phyloP scores from a whole-genome alignment of 1,140 invertebrate species.

The Bemisia tabaci region DNA sequence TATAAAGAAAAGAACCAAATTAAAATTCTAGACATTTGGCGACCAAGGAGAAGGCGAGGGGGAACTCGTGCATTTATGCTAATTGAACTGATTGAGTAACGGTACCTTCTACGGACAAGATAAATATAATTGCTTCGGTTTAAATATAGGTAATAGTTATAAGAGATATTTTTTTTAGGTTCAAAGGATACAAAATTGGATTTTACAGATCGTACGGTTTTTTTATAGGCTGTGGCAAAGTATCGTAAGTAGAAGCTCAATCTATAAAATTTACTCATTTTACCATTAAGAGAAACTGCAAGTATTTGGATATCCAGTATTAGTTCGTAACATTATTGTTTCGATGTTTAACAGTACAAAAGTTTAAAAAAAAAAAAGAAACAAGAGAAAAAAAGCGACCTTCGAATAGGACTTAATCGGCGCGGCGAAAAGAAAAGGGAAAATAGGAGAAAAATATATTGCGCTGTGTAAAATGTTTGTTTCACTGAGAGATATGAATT shows the following conservation, averaged over 20 bases:
- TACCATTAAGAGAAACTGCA: not conserved
- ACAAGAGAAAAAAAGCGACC: too few species aligned
- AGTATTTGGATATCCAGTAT: not conserved
- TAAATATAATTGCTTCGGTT: not conserved
- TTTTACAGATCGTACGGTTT: not conserved
- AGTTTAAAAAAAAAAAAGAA: too few species aligned
- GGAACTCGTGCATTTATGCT: not conserved
- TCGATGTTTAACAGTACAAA: too few species aligned
- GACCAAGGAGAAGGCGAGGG: not conserved
- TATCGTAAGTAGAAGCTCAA: not conserved
- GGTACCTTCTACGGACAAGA: not conserved
- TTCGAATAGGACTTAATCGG: too few species aligned
- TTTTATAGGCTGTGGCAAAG: too few species aligned
- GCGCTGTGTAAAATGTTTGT: too few species aligned
- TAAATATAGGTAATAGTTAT: not conserved
- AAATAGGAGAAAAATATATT: too few species aligned
- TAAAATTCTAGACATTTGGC: not conserved
- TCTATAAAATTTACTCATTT: not conserved
- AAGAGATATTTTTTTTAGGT: not conserved
- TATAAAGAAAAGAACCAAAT: not conserved
- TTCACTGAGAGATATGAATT: too few species aligned
- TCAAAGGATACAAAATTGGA: not conserved
- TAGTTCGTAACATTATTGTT: too few species aligned
- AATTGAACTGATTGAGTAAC: not conserved
- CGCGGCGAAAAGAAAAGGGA: too few species aligned